phyloP scores from a whole-genome alignment of 2,888 invertebrate species.

The Aphodius granarius region DNA sequence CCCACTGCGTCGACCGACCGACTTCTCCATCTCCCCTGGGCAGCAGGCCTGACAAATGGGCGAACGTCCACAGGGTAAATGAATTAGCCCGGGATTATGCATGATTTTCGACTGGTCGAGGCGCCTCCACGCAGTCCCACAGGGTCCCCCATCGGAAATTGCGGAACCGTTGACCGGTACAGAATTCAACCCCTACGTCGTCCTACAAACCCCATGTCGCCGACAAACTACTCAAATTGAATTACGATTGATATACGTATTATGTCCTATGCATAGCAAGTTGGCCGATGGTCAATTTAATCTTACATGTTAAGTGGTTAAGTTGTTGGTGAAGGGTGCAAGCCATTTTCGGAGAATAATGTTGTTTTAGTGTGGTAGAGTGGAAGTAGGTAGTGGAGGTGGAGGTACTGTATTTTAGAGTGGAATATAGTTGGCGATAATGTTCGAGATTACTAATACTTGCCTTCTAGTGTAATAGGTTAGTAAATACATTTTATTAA shows the following conservation, averaged over 20 bases:
- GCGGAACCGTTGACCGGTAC: constrained; percentile 3
- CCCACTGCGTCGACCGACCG: constrained; percentile 19
- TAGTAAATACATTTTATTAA: too few relatives aligned
- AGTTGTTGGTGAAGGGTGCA: not conserved
- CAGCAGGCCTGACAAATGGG: constrained; percentile 35
- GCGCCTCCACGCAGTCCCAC: constrained; percentile 23
- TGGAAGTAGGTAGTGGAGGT: too few relatives aligned
- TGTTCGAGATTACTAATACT: too few relatives aligned
- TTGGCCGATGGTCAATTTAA: not conserved
- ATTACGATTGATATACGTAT: constrained; percentile 14
- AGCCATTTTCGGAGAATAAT: not conserved
- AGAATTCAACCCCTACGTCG: not conserved
- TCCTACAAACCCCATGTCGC: not conserved
- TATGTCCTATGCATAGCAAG: constrained; percentile 2
- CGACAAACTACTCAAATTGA: not conserved
- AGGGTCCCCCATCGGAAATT: constrained; percentile 2
- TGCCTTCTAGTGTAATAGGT: too few relatives aligned
- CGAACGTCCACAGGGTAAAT: constrained; percentile 37
- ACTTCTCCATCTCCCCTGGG: constrained; percentile 29
- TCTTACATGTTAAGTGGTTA: not conserved
- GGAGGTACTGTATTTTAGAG: too few relatives aligned
- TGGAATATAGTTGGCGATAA: too few relatives aligned
- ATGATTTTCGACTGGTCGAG: constrained; percentile 33
- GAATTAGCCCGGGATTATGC: constrained; percentile 37
- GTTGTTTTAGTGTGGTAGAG: too few relatives aligned